Evolutionary conservation across 2,797 vertebrate genomes (phyloP).

Genomic region (Bradypodion ventrale): DNA sequence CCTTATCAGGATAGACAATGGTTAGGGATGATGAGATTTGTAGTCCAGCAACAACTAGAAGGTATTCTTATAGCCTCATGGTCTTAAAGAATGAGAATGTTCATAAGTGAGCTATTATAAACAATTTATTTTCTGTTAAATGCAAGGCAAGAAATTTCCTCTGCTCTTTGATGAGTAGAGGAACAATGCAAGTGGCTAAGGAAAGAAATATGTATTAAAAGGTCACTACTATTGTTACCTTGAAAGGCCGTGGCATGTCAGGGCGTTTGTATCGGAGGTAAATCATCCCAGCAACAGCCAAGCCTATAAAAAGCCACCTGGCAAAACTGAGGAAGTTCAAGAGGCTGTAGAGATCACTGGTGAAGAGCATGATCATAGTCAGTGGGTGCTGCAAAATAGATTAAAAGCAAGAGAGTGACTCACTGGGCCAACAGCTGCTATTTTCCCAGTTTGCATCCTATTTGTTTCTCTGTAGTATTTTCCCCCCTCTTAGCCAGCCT

Average conservation of each 20-base stretch:
- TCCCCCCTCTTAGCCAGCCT: not conserved
- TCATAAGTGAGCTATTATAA: not conserved
- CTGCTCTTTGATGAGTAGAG: constrained; percentile 23
- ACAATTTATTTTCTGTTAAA: constrained; percentile 3
- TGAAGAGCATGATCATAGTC: constrained; percentile 91
- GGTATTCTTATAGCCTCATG: not conserved
- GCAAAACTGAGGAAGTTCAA: constrained; percentile 97
- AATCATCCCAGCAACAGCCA: constrained; percentile 91
- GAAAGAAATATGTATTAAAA: constrained; percentile 65
- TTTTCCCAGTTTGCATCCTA: not conserved
- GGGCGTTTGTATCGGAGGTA: constrained; percentile 92
- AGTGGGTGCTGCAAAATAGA: constrained; percentile 85
- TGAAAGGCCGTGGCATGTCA: constrained; percentile 93
- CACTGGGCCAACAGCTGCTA: constrained; percentile 19
- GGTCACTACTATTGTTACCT: constrained; percentile 79
- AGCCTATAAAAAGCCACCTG: constrained; percentile 96
- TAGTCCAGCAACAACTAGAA: not conserved
- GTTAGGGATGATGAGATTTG: not conserved
- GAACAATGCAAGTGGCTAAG: not conserved
- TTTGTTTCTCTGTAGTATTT: not conserved
- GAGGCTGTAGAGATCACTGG: constrained; percentile 92
- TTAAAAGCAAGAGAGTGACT: constrained; percentile 41
- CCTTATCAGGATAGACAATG: not conserved
- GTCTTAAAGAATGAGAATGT: not conserved
- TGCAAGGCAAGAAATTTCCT: constrained; percentile 5